phyloP scores from a whole-genome alignment of 92 coral and sea anemone species.

The Palythoa caribaeorum region DNA sequence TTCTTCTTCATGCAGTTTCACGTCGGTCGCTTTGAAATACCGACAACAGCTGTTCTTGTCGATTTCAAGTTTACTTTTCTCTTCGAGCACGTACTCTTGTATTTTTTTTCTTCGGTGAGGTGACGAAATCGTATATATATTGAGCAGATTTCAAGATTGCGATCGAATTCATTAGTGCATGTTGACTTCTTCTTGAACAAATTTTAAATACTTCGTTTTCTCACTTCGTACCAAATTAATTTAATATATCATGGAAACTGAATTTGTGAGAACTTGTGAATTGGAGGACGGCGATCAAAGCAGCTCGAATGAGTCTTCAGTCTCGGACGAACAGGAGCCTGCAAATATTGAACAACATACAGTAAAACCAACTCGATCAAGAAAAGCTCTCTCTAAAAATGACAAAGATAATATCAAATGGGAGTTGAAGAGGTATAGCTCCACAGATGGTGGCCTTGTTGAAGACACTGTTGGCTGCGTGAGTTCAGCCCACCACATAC shows the following conservation, averaged over 20 bases:
- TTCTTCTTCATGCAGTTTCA: background rate
- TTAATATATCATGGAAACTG: constrained; percentile 24
- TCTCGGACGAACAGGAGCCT: constrained; percentile 24
- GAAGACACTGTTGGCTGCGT: constrained; percentile 29
- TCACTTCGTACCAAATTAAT: constrained; percentile 10
- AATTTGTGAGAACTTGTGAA: constrained; percentile 19
- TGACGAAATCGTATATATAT: constrained; percentile 10
- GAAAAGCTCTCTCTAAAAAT: constrained; percentile 38
- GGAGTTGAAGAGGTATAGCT: constrained; percentile 27
- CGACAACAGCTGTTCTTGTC: background rate
- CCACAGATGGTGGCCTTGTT: constrained; percentile 32
- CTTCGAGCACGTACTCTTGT: constrained; percentile 22
- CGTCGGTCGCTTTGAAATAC: too few relatives aligned
- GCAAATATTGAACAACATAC: background rate
- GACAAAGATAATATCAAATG: constrained; percentile 31
- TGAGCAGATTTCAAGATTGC: constrained; percentile 29
- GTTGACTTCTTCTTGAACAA: constrained; percentile 26
- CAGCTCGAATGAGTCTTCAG: constrained; percentile 17
- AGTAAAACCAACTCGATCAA: constrained; percentile 15
- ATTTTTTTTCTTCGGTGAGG: constrained; percentile 23
- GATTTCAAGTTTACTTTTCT: background rate
- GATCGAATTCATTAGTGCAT: constrained; percentile 17
- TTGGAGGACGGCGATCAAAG: constrained; percentile 24
- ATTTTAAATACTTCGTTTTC: constrained; percentile 9
- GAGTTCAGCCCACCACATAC: constrained; percentile 25